phyloP scores from a whole-genome alignment of 1,140 invertebrate species.

The Melipona quadrifasciata region DNA sequence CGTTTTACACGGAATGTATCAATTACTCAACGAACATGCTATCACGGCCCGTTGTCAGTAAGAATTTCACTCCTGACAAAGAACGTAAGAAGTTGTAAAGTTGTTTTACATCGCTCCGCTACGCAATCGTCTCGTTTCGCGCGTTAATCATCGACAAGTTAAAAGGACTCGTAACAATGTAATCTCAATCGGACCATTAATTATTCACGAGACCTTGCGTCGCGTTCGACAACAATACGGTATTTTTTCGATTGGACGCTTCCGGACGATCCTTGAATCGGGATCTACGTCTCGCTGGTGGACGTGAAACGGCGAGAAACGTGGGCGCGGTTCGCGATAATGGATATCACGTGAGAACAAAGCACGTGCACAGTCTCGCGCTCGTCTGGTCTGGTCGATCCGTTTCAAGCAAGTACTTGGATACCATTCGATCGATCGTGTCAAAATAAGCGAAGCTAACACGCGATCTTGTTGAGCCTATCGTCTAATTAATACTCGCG shows the following conservation, averaged over 20 bases:
- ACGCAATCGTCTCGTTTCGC: background rate
- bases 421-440: background rate
- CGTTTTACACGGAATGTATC: background rate
- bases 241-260: slow-evolving; percentile 2
- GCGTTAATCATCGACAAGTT: slow-evolving; percentile 13
- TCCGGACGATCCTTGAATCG: slow-evolving; percentile 19
- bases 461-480: background rate
- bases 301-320: slow-evolving; percentile 14
- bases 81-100: background rate
- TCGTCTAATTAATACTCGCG: too few species aligned
- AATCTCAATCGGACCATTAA: slow-evolving; percentile 15
- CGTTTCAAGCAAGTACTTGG: background rate
- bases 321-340: slow-evolving; percentile 30
- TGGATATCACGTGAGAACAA: slow-evolving; percentile 4
- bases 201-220: slow-evolving; percentile 43
- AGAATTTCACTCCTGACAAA: background rate
- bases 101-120: background rate
- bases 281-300: slow-evolving; percentile 21
- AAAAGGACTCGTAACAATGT: slow-evolving; percentile 25
- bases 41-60: background rate
- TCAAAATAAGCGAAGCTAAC: background rate
- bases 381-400: slow-evolving; percentile 10
- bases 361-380: background rate
- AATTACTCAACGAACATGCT: too few species aligned
- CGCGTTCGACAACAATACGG: slow-evolving; percentile 8